Evolutionary conservation across 2,797 vertebrate species (phyloP).

Genomic region (Synanceia verrucosa): DNA sequence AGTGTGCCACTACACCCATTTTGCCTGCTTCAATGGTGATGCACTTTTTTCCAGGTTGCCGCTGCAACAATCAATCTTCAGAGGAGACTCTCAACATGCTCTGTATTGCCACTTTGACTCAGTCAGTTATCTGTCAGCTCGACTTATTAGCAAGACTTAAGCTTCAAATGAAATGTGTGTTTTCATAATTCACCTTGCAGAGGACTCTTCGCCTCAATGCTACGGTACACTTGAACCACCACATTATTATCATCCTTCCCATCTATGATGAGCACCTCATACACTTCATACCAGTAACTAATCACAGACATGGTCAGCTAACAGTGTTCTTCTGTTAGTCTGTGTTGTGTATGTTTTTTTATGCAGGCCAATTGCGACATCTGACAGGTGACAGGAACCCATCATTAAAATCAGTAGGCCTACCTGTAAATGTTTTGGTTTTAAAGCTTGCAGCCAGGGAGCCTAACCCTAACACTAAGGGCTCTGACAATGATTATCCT

Average conservation of each 20-base stretch:
- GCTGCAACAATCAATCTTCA: constrained; percentile 37
- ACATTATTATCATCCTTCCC: neutral
- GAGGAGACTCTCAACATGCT: neutral
- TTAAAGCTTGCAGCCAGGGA: neutral
- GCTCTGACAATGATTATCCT: neutral
- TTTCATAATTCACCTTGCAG: neutral
- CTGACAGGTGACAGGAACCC: neutral
- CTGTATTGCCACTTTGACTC: constrained; percentile 13
- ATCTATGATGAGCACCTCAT: neutral
- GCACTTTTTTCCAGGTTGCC: constrained; percentile 19
- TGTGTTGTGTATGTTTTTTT: no score
- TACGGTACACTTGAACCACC: constrained; percentile 4
- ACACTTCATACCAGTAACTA: neutral
- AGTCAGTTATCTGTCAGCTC: constrained; percentile 31
- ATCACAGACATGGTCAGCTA: neutral
- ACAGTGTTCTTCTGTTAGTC: no score
- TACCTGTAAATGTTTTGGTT: neutral
- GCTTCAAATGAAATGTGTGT: constrained; percentile 19
- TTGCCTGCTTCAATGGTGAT: constrained; percentile 14
- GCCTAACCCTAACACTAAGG: neutral
- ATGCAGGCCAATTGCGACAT: neutral
- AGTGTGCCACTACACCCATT: constrained; percentile 14
- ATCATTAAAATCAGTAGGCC: neutral
- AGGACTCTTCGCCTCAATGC: neutral
- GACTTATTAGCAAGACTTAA: constrained; percentile 34